Conservation (phyloP, 2,888 invertebrate genomes). For the Trissonchulus sp. region DNA sequence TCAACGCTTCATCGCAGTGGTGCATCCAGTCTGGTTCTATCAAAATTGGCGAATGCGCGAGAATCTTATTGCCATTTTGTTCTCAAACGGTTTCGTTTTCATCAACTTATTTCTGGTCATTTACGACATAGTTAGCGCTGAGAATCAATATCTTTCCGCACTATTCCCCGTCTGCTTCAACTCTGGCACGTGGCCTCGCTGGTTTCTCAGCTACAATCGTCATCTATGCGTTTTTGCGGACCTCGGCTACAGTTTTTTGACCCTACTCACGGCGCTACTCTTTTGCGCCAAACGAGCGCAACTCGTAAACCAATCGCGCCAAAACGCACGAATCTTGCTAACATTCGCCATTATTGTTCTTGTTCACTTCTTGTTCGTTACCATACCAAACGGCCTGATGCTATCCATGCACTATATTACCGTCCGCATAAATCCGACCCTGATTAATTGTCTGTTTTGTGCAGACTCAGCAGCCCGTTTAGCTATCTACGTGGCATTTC, state of each 20-base stretch:
- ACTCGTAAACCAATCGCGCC: background rate
- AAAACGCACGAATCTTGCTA: background rate
- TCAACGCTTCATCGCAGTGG: background rate
- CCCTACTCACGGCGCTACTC: background rate
- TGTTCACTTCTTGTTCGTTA: background rate
- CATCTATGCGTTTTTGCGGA: background rate
- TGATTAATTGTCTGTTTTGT: background rate
- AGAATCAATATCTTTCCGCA: background rate
- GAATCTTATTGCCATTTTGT: background rate
- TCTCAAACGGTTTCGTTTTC: background rate
- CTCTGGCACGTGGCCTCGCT: background rate
- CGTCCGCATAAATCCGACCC: background rate
- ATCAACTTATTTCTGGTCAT: too few relatives aligned
- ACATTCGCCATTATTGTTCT: background rate
- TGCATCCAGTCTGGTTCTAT: background rate
- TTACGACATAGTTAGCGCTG: background rate
- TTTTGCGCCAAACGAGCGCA: background rate
- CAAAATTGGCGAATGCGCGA: background rate
- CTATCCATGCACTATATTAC: background rate
- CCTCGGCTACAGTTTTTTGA: background rate
- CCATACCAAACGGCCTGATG: background rate
- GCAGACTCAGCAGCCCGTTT: background rate
- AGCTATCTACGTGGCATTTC: background rate
- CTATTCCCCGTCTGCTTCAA: background rate
- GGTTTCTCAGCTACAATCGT: background rate